phyloP scores from a whole-genome alignment of 2,113 vertebrate species.

The Indicator indicator region DNA sequence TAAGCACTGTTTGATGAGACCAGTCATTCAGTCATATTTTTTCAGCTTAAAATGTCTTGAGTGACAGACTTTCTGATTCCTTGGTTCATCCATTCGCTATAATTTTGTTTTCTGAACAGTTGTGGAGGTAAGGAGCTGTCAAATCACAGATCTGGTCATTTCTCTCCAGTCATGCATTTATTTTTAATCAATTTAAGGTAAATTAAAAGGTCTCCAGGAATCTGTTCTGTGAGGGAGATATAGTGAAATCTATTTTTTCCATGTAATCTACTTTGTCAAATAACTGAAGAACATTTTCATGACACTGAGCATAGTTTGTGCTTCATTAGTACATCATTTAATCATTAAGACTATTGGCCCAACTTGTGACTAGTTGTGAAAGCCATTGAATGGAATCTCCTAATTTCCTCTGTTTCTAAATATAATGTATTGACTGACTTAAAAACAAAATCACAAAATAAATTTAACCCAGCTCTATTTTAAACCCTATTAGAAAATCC shows the following conservation, averaged over 20 bases:
- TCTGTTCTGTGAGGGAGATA: neutral
- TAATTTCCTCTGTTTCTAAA: neutral
- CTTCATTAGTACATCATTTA: no score
- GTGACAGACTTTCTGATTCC: neutral
- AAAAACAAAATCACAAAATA: neutral
- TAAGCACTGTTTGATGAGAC: neutral
- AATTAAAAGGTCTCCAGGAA: neutral
- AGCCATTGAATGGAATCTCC: no score
- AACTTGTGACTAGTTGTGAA: no score
- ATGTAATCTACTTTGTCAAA: neutral
- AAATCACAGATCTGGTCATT: no score
- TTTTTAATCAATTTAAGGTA: neutral
- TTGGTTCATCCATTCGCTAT: neutral
- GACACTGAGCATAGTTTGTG: neutral
- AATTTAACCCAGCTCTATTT: neutral
- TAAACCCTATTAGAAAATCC: neutral
- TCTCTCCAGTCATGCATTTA: neutral
- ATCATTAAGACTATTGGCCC: no score
- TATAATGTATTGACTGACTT: neutral
- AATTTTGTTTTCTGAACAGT: neutral
- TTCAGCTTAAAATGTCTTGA: neutral
- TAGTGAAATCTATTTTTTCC: neutral
- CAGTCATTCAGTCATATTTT: neutral
- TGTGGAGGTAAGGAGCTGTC: no score
- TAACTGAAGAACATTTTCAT: neutral